phyloP scores from a whole-genome alignment of 1,140 invertebrate species.

The Apis laboriosa region DNA sequence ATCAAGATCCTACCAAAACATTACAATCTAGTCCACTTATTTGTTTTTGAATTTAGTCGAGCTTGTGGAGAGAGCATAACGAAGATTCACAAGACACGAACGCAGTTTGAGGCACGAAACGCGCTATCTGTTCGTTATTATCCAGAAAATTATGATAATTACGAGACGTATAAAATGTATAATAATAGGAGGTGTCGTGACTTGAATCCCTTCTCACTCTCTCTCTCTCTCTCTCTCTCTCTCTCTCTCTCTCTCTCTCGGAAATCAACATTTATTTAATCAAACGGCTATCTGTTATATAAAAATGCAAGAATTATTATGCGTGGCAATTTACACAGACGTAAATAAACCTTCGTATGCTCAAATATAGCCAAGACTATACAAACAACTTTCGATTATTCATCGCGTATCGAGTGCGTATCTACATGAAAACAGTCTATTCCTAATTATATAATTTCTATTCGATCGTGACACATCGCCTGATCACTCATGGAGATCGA shows the following conservation, averaged over 20 bases:
- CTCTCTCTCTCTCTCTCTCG: not conserved
- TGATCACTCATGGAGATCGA: not conserved
- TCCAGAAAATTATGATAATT: constrained; percentile 48
- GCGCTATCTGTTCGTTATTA: constrained; percentile 53
- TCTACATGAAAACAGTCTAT: no score
- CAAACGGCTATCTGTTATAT: not conserved
- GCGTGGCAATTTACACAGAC: no score
- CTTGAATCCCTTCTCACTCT: not conserved
- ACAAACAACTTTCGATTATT: not conserved
- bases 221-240: not conserved
- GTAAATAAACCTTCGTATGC: no score
- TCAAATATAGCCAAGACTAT: no score
- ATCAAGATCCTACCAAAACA: not conserved
- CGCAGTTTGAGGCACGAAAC: constrained; percentile 19
- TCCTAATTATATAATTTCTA: not conserved
- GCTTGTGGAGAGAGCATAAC: constrained; percentile 77
- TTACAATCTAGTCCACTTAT: not conserved
- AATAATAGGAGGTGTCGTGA: constrained; percentile 18
- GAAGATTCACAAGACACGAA: constrained; percentile 44
- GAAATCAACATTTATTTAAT: not conserved
- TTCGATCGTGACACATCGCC: not conserved
- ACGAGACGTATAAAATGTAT: not conserved
- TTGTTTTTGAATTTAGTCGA: constrained; percentile 9
- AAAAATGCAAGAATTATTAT: not conserved
- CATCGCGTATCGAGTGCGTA: not conserved